Conservation (phyloP, 30 jellyfish, hydroid and myxozoan species). For the Haliclystus octoradiatus region DNA sequence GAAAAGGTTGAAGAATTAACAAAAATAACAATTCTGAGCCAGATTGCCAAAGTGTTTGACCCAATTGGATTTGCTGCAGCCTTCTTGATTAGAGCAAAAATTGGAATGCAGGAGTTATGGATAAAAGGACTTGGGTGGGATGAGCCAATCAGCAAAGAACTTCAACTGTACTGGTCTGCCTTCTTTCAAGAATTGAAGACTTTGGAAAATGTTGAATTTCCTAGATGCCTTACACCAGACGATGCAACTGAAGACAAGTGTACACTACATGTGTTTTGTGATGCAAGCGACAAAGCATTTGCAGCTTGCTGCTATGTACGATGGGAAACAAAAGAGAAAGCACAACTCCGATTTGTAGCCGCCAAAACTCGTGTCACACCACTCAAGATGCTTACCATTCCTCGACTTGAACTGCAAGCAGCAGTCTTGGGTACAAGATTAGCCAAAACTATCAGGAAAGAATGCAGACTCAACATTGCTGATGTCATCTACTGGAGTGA, state of each 20-base stretch:
- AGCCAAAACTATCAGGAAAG: constrained; percentile 10
- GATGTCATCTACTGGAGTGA: constrained; percentile 25
- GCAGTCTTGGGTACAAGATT: too few species aligned
- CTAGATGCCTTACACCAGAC: constrained; percentile 29
- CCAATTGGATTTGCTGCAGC: too few species aligned
- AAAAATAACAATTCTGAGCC: too few species aligned
- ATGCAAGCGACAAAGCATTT: constrained; percentile 46
- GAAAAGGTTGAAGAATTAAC: constrained; percentile 21
- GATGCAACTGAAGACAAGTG: constrained; percentile 38
- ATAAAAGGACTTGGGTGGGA: constrained; percentile 35
- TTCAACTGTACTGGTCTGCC: too few species aligned
- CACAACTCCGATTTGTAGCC: too few species aligned
- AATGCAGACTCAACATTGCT: constrained; percentile 16
- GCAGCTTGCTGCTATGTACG: constrained; percentile 59
- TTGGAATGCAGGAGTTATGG: constrained; percentile 25
- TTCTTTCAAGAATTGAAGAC: constrained; percentile 41
- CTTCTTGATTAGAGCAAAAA: constrained; percentile 25
- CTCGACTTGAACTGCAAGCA: too few species aligned
- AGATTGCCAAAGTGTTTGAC: too few species aligned
- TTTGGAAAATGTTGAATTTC: constrained; percentile 24
- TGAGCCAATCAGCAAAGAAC: too few species aligned
- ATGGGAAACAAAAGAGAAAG: constrained; percentile 16
- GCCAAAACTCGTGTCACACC: constrained; percentile 40
- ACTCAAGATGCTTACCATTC: too few species aligned
- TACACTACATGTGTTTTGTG: constrained; percentile 19